Percentiles rank a stretch among this genome's conserved stretches.
These are phyloP conservation scores for Beris morrisii DNA, from an alignment of 2,888 invertebrate species.

Conservation along the genomic window DNA sequence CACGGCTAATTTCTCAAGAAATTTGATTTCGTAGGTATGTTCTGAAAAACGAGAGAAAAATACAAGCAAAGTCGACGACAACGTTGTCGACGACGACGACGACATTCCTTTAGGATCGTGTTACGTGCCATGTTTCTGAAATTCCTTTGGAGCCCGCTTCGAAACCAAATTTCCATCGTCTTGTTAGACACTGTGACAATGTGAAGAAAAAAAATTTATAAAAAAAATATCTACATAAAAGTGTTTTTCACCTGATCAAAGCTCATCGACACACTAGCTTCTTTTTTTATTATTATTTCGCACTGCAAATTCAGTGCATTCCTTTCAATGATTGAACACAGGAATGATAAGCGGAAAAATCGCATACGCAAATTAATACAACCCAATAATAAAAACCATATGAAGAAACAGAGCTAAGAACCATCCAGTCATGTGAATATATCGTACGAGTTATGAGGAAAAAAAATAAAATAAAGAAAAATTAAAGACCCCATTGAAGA, in stretches of 20 bases:
- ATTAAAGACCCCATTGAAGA: constrained; percentile 33
- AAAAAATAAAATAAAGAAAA: no score
- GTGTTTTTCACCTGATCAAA: no score
- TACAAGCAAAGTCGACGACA: no score
- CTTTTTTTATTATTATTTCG: not conserved
- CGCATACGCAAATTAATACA: constrained; percentile 26
- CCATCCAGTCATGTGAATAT: not conserved
- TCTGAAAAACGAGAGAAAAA: no score
- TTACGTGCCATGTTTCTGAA: constrained; percentile 32
- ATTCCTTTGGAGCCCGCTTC: constrained; percentile 7
- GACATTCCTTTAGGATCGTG: constrained; percentile 30
- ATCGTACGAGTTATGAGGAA: not conserved
- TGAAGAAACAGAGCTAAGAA: constrained; percentile 6
- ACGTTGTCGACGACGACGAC: constrained; percentile 16
- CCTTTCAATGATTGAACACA: constrained; percentile 15
- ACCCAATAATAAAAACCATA: constrained; percentile 5
- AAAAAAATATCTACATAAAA: no score
- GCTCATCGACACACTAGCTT: no score
- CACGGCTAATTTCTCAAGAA: no score
- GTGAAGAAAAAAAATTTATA: no score
- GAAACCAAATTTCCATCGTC: no score
- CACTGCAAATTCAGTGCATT: constrained; percentile 19
- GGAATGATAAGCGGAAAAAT: constrained; percentile 16
- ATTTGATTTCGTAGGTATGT: no score
- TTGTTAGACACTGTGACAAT: no score